These are phyloP conservation scores for Sander vitreus DNA, from an alignment of 2,113 vertebrate genomes.

Conservation along the genomic window DNA sequence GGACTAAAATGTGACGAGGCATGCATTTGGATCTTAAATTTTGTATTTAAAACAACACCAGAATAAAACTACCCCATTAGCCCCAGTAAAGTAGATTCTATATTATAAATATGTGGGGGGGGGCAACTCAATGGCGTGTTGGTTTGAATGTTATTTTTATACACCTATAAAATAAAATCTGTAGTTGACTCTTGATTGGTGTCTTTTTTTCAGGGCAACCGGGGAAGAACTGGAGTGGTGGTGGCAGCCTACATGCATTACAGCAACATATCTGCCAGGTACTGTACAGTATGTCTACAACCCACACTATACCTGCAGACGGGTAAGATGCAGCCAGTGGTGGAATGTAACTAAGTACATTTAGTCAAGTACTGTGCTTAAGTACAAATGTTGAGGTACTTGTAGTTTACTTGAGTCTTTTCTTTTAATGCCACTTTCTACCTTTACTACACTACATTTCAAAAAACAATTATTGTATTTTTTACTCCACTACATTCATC, in stretches of 20 bases:
- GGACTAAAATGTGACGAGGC: too few relatives aligned
- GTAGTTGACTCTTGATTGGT: slow-evolving; percentile 17
- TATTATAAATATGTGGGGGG: neutral
- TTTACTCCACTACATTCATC: too few relatives aligned
- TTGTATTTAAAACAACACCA: neutral
- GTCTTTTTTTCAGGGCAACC: slow-evolving; percentile 89
- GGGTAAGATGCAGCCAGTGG: too few relatives aligned
- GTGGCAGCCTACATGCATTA: slow-evolving; percentile 99
- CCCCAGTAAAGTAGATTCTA: neutral
- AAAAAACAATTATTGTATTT: too few relatives aligned
- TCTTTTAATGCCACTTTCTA: too few relatives aligned
- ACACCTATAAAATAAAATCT: slow-evolving; percentile 4
- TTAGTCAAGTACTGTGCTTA: too few relatives aligned
- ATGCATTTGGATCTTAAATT: neutral
- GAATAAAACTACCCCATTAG: neutral
- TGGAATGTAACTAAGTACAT: too few relatives aligned
- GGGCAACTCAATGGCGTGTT: too few relatives aligned
- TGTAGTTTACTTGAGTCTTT: too few relatives aligned
- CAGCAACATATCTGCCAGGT: slow-evolving; percentile 99
- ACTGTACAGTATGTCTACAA: neutral
- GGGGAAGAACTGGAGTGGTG: slow-evolving; percentile 94
- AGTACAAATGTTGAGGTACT: too few relatives aligned
- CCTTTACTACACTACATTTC: too few relatives aligned
- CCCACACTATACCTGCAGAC: neutral
- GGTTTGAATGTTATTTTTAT: neutral